Base-by-base conservation (phyloP, 2,888 invertebrate genomes). In the Sphinx pinastri region DNA sequence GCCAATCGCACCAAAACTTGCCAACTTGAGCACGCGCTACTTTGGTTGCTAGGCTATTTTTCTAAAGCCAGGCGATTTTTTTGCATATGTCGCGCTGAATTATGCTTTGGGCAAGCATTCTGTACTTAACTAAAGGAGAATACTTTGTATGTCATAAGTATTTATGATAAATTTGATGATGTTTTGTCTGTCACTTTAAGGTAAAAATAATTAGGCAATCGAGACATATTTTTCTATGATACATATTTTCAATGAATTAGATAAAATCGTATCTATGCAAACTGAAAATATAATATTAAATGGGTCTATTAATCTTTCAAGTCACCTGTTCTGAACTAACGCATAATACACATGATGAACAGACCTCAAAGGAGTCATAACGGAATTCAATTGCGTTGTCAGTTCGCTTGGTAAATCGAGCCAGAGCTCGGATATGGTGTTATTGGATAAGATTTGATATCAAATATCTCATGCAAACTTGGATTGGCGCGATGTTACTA, bases 1-100 rank as follows among this genome's bases (percentile, higher is more conserved):
- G 16, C 60, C 60, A 14, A 8, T 63, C 63, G 63, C 63, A 47
- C 49, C 63, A 49, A 19, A 63, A 63, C 49, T 49, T 49, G 63
- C 63, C 63, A 19, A 63, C 63, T 63, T 63, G 63, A 63, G 49
- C 49, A 45, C 60, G 60, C 45, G 16, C 60, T 11, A n/a, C 60
- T 60, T 10, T 1, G 11, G 45, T 16, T 45, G 63, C 47, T 19
- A 12, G 13, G 47, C n/a, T 59, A 59, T 14, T 31, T 59, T 58
- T 58, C 14, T 31, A 59, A 31, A 38, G 58, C 58, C 31, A 31
- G 38, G 58, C 63, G 63, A 63, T 19, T 63, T 19, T 63, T 25
- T 49, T 63, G 16, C 19, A 63, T 49, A 6, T 19, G 11, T 19
- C 11, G 11, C 45, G 5, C 1, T 47, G 13, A 47, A 19, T 7